A percentile compares a stretch with the other conserved stretches of the same genome.
Evolutionary conservation across 2,888 invertebrate species (phyloP).

Genomic region (Esperia sulphurella): DNA sequence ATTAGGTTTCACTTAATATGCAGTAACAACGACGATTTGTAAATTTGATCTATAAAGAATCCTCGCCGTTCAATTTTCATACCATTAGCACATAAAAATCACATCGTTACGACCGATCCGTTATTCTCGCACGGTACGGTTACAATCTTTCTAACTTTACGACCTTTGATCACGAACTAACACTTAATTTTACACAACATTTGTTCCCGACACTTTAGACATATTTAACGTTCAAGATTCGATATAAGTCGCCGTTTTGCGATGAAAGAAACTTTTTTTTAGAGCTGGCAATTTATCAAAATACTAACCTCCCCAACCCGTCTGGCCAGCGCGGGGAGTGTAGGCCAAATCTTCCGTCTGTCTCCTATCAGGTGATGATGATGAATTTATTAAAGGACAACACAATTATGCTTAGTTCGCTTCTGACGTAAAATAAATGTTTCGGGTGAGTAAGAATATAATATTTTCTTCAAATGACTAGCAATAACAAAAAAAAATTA

Average conservation of each 20-base stretch:
- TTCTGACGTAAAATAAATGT: background rate
- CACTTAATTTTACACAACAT: conserved; percentile 25
- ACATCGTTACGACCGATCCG: background rate
- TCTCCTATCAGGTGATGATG: too few relatives aligned
- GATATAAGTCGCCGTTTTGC: conserved; percentile 16
- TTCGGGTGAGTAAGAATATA: too few relatives aligned
- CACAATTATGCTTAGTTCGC: background rate
- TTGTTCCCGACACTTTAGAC: conserved; percentile 17
- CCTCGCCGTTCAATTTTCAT: background rate
- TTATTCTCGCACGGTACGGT: background rate
- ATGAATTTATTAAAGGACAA: background rate
- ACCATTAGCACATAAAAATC: background rate
- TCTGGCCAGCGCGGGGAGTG: too few relatives aligned
- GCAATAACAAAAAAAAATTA: too few relatives aligned
- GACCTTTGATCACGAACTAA: conserved; percentile 21
- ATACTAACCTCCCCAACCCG: too few relatives aligned
- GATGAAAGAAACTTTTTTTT: conserved; percentile 12
- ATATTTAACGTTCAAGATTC: conserved; percentile 10
- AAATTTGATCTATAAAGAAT: background rate
- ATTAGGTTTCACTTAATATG: too few relatives aligned
- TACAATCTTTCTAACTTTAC: conserved; percentile 5
- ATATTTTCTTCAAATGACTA: too few relatives aligned
- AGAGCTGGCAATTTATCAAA: background rate
- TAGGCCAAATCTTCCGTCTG: too few relatives aligned
- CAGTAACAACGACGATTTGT: too few relatives aligned